phyloP scores from a whole-genome alignment of 2,888 invertebrate genomes.

The Drosophila greeni region DNA sequence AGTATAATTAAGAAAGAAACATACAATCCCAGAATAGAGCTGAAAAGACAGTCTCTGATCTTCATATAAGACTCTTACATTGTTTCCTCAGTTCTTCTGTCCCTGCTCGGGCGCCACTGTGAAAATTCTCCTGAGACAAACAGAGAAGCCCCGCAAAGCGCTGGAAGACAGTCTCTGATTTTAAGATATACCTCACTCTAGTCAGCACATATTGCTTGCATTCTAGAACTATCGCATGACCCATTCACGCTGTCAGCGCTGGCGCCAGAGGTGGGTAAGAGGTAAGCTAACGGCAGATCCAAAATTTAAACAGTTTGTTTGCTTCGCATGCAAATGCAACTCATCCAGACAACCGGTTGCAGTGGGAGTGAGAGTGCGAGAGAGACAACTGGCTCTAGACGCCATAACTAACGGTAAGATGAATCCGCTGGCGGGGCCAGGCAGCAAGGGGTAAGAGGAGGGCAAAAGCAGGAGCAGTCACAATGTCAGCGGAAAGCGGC shows the following conservation, averaged over 20 bases:
- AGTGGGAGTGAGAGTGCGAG: not conserved
- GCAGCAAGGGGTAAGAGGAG: constrained; percentile 15
- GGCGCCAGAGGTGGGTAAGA: constrained; percentile 1
- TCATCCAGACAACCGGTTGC: constrained; percentile 17
- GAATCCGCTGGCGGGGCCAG: constrained; percentile 43
- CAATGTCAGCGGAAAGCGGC: constrained; percentile 43
- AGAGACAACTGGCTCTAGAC: constrained; percentile 18
- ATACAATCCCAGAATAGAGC: too few relatives aligned
- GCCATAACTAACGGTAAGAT: constrained; percentile 62
- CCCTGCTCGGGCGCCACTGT: not conserved
- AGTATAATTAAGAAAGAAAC: too few relatives aligned
- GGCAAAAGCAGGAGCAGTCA: constrained; percentile 35
- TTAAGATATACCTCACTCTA: not conserved
- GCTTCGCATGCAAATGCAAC: constrained; percentile 56
- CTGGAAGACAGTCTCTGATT: not conserved
- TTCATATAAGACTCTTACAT: not conserved
- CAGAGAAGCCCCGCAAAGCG: too few relatives aligned
- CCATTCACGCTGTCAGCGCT: constrained; percentile 24
- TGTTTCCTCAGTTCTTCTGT: not conserved
- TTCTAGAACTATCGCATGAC: not conserved
- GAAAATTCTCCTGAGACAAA: not conserved
- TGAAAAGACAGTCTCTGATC: too few relatives aligned
- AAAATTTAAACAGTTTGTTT: constrained; percentile 39
- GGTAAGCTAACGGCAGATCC: constrained; percentile 37
- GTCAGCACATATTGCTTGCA: not conserved